Evolutionary conservation across 2,888 invertebrate species (phyloP).

Genomic region (Eubasilissa splendida): DNA sequence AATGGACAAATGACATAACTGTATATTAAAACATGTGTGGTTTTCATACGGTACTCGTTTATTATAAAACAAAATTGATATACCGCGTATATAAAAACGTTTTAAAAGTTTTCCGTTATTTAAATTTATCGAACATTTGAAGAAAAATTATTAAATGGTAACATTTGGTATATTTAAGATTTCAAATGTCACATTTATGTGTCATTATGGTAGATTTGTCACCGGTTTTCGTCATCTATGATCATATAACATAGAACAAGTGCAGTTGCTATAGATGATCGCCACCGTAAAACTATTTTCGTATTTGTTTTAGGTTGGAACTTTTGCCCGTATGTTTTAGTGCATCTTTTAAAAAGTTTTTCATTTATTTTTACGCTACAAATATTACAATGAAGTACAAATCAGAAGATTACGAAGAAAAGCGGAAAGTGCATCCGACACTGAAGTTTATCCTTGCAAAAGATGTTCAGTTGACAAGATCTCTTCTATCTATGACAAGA

Average conservation of each 20-base stretch:
- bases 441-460: slow-evolving; percentile 49
- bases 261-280: no score
- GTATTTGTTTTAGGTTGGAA: slow-evolving; percentile 9
- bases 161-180: neutral
- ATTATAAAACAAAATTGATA: no score
- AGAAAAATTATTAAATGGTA: neutral
- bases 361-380: no score
- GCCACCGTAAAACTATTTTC: neutral
- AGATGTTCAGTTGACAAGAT: slow-evolving; percentile 47
- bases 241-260: neutral
- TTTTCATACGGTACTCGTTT: no score
- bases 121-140: no score
- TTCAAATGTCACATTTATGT: neutral
- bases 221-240: slow-evolving; percentile 13
- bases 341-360: neutral
- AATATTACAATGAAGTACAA: slow-evolving; percentile 43
- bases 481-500: slow-evolving; percentile 41
- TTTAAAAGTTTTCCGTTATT: no score
- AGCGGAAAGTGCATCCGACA: slow-evolving; percentile 48
- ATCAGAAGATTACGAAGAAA: slow-evolving; percentile 42
- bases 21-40: no score
- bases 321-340: neutral
- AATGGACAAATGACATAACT: no score
- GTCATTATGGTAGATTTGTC: slow-evolving; percentile 4
- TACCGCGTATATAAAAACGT: no score